phyloP scores from a whole-genome alignment of 2,113 vertebrate genomes.

The Dunckerocampus dactyliophorus region DNA sequence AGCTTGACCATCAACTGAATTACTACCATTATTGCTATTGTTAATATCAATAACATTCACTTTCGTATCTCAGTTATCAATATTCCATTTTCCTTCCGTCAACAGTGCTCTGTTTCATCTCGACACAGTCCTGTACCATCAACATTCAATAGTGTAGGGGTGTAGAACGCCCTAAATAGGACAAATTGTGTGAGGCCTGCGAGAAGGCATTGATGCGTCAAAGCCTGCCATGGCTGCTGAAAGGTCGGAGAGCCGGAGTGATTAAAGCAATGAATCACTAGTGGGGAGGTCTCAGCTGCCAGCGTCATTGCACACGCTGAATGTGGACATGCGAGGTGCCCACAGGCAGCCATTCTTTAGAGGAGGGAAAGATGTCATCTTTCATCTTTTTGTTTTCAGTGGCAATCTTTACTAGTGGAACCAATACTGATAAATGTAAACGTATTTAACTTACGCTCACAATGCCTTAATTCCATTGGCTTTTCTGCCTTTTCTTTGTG shows the following conservation, averaged over 20 bases:
- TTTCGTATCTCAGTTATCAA: background rate
- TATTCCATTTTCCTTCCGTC: slow-evolving; percentile 1
- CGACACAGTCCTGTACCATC: slow-evolving; percentile 12
- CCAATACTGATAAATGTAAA: no score
- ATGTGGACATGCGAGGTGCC: slow-evolving; percentile 10
- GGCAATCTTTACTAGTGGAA: no score
- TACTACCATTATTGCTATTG: background rate
- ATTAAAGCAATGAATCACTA: slow-evolving; percentile 71
- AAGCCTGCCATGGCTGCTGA: slow-evolving; percentile 39
- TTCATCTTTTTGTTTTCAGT: no score
- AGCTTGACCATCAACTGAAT: background rate
- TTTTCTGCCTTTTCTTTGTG: no score
- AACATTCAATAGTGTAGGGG: slow-evolving; percentile 31
- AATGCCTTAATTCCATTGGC: no score
- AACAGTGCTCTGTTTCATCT: slow-evolving; percentile 8
- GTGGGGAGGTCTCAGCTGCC: slow-evolving; percentile 34
- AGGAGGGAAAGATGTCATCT: background rate
- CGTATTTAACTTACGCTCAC: no score
- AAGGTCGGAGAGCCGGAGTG: slow-evolving; percentile 49
- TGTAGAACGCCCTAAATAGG: slow-evolving; percentile 50
- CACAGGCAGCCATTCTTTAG: slow-evolving; percentile 5
- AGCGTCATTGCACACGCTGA: slow-evolving; percentile 35
- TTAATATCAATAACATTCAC: background rate
- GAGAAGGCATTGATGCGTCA: slow-evolving; percentile 56
- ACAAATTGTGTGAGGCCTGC: slow-evolving; percentile 45